These are phyloP conservation scores for Neosilurus hyrtlii DNA, from an alignment of 2,797 vertebrate genomes.

Conservation along the genomic window DNA sequence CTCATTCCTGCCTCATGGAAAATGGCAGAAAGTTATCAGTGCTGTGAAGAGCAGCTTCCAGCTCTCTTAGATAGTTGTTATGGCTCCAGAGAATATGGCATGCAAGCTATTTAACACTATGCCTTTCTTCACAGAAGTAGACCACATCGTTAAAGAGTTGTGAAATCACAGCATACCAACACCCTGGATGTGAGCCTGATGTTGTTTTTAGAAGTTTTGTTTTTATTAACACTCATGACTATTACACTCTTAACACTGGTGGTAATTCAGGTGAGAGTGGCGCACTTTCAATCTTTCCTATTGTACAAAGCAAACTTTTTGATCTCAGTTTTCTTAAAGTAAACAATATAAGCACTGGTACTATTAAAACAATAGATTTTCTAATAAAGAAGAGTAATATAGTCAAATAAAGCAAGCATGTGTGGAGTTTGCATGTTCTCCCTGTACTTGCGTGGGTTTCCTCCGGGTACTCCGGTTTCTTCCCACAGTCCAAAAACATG, in stretches of 20 bases:
- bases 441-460: no score
- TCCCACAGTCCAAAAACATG: no score
- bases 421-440: no score
- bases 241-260: background rate
- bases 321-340: background rate
- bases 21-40: constrained; percentile 31
- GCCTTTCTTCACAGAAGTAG: constrained; percentile 31
- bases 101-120: constrained; percentile 24
- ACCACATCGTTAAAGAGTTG: constrained; percentile 9
- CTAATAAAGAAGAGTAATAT: background rate
- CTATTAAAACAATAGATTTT: background rate
- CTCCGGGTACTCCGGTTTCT: no score
- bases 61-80: constrained; percentile 27
- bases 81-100: constrained; percentile 17
- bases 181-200: background rate
- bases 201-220: background rate
- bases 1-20: constrained; percentile 28
- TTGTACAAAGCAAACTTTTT: background rate
- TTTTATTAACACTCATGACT: background rate
- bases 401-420: background rate
- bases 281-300: background rate
- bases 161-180: background rate
- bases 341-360: background rate
- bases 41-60: constrained; percentile 15
- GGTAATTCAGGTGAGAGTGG: background rate